Evolutionary conservation across 2,113 vertebrate species (phyloP).

Genomic region (Nothobranchius furzeri): DNA sequence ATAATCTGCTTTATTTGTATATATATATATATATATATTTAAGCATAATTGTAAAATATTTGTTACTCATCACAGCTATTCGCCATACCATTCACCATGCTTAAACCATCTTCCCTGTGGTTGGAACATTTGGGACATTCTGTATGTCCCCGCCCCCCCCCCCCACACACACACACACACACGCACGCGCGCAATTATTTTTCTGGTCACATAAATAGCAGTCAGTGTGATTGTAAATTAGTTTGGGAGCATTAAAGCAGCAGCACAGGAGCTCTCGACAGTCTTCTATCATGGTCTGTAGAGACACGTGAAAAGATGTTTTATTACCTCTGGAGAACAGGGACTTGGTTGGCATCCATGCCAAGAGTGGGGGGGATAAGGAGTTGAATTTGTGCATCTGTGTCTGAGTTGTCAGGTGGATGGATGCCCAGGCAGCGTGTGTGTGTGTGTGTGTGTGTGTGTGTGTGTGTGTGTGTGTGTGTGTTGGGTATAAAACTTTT

Average conservation of each 20-base stretch:
- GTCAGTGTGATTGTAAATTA: conserved; percentile 51
- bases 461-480: background rate
- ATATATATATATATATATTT: too few relatives aligned
- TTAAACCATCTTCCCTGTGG: background rate
- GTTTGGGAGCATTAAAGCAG: conserved; percentile 55
- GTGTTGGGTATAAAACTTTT: background rate
- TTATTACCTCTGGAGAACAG: conserved; percentile 77
- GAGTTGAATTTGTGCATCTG: conserved; percentile 31
- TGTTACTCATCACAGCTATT: background rate
- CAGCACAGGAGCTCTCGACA: conserved; percentile 43
- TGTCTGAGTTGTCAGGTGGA: conserved; percentile 37
- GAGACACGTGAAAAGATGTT: conserved; percentile 59
- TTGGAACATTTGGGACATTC: conserved; percentile 18
- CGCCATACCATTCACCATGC: background rate
- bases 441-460: conserved; percentile 3
- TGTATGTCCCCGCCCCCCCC: too few relatives aligned
- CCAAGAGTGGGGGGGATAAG: conserved; percentile 47
- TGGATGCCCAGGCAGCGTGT: conserved; percentile 36
- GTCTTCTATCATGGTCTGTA: conserved; percentile 59
- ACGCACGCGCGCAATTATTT: background rate
- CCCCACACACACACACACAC: too few relatives aligned
- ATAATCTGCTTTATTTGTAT: too few relatives aligned
- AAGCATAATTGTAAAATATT: background rate
- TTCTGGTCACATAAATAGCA: conserved; percentile 28
- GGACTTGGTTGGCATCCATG: conserved; percentile 57